Evolutionary conservation across 1,140 invertebrate genomes (phyloP).

Genomic region (Schlechtendalia chinensis): DNA sequence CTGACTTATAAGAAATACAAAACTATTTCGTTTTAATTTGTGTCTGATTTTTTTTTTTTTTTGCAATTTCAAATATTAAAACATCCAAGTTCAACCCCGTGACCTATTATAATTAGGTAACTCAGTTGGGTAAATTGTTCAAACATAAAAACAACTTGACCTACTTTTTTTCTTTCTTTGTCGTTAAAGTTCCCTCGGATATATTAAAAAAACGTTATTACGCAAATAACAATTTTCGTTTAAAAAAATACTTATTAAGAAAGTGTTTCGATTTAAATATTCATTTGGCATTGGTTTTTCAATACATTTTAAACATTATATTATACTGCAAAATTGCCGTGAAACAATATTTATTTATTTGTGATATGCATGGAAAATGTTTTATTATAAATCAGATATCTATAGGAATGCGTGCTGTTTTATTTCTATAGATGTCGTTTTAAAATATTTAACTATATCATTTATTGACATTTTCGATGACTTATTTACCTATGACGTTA

Average conservation of each 20-base stretch:
- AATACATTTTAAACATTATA: too few species aligned
- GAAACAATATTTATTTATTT: too few species aligned
- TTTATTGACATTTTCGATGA: neutral
- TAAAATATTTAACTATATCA: too few species aligned
- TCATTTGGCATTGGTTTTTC: too few species aligned
- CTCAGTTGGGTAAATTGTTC: neutral
- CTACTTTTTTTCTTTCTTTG: slow-evolving; percentile 27
- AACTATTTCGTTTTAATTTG: neutral
- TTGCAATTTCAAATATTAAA: neutral
- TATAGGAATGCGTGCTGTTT: neutral
- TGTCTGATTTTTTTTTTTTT: neutral
- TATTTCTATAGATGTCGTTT: neutral
- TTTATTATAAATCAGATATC: too few species aligned
- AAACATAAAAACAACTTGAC: slow-evolving; percentile 4
- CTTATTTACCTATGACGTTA: neutral
- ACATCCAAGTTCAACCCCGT: neutral
- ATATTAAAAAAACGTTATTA: too few species aligned
- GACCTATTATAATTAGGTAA: slow-evolving; percentile 2
- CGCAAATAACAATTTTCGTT: too few species aligned
- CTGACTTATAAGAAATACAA: neutral
- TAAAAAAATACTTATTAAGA: too few species aligned
- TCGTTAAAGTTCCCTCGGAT: too few species aligned
- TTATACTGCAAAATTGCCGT: too few species aligned
- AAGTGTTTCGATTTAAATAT: too few species aligned
- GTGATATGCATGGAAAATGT: too few species aligned